Percentiles rank a stretch among this genome's conserved stretches.
Evolutionary conservation across 2,888 invertebrate genomes (phyloP).

Genomic region (Blastobasis adustella): DNA sequence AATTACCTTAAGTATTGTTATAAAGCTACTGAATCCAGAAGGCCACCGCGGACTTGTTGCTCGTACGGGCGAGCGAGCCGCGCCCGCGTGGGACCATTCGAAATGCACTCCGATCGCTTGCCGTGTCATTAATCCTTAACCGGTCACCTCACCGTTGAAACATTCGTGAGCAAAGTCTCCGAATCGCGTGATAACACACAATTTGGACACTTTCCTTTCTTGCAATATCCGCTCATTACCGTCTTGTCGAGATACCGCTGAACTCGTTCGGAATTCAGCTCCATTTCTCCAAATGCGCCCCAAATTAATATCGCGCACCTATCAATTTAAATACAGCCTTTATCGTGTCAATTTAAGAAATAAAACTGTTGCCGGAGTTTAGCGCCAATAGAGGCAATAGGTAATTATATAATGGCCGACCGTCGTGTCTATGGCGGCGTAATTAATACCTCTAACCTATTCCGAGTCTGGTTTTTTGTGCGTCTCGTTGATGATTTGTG

Average conservation of each 20-base stretch:
- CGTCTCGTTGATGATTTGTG: slow-evolving; percentile 41
- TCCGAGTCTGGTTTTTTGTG: slow-evolving; percentile 44
- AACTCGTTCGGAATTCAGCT: too few species aligned
- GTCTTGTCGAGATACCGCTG: too few species aligned
- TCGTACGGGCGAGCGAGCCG: not conserved
- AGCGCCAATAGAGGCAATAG: slow-evolving; percentile 28
- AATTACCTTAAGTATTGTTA: slow-evolving; percentile 50
- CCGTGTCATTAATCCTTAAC: not conserved
- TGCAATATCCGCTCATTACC: not conserved
- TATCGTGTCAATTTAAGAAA: slow-evolving; percentile 29
- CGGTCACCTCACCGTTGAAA: not conserved
- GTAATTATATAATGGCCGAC: slow-evolving; percentile 42
- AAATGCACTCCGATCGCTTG: slow-evolving; percentile 8
- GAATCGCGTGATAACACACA: slow-evolving; percentile 2
- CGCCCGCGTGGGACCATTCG: slow-evolving; percentile 24
- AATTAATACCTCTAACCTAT: slow-evolving; percentile 52
- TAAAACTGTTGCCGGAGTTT: slow-evolving; percentile 34
- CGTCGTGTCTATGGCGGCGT: slow-evolving; percentile 35
- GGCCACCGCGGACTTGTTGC: slow-evolving; percentile 25
- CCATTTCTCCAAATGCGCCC: too few species aligned
- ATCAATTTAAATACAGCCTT: slow-evolving; percentile 26
- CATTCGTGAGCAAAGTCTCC: not conserved
- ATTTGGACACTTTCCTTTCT: slow-evolving; percentile 2
- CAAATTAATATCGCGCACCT: slow-evolving; percentile 9
- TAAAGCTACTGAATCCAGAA: slow-evolving; percentile 58